Evolutionary conservation across 2,113 vertebrate genomes (phyloP), one percentile per base, ranked within the genome.

Genomic region (Gallinago undulata): DNA sequence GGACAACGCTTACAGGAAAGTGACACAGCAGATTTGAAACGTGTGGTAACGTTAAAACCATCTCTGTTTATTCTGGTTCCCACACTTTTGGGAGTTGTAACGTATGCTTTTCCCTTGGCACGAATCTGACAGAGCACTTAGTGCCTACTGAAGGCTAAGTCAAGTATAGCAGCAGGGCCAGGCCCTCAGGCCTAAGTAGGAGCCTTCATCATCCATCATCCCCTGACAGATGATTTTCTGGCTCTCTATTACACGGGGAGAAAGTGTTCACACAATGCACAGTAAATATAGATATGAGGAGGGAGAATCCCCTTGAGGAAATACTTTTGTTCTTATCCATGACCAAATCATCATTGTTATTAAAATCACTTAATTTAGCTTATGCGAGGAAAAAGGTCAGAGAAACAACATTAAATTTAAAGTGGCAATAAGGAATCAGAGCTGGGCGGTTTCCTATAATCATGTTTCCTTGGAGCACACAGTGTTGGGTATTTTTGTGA

Each of bases 91-190:
- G 97, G 98, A 98, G 97, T 98, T 97, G 75, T 97, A 98, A 97
- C 98, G 96, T 98, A 97, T 98, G 98, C 97, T 96, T 97, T 98
- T 98, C 98, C 97, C 77, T 97, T 97, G 97, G 98, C 98, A 97
- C 90, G 96, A 96, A 93, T 87, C 95, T 98, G 98, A 98, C 98
- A 98, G 97, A 98, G 98, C 98, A 98, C 98, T 98, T 98, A 98
- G 97, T 98, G 97, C 94, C 95, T 96, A 94, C 97, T 97, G 95
- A 96, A 97, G 96, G 92, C 97, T 93, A 95, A 97, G 96, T 97
- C 97, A 93, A 96, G 94, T 97, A 97, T 83, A 96, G 96, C 97
- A 97, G 96, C 69, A 94, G 96, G 98, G 97, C 97, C 96, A 95
- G 96, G 96, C 98, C 98, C 98, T 89, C 95, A 98, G 98, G 98